These are phyloP conservation scores for Eupsilia transversa DNA, from an alignment of 2,888 invertebrate genomes.

Conservation along the genomic window DNA sequence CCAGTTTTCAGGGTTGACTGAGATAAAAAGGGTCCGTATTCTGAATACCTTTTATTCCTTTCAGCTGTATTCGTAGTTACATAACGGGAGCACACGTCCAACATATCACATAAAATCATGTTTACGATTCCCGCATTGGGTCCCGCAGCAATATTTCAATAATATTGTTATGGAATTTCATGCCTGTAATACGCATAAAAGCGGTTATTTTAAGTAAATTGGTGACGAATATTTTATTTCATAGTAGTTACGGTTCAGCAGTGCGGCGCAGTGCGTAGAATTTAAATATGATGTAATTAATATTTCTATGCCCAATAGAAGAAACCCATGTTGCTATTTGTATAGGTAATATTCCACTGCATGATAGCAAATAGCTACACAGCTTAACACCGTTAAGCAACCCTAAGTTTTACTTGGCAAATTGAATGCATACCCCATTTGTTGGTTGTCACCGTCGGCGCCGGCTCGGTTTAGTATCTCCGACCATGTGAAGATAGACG, in stretches of 20 bases:
- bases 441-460: conserved; percentile 15
- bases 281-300: neutral
- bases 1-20: conserved; percentile 18
- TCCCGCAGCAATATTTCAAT: conserved; percentile 31
- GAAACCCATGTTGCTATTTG: neutral
- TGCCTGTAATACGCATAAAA: conserved; percentile 10
- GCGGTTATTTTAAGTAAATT: conserved; percentile 30
- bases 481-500: conserved; percentile 4
- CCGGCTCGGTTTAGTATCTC: neutral
- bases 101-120: conserved; percentile 51
- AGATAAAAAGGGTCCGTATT: conserved; percentile 22
- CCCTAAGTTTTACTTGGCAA: conserved; percentile 20
- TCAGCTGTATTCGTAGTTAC: conserved; percentile 29
- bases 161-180: conserved; percentile 36
- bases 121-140: conserved; percentile 61
- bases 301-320: neutral
- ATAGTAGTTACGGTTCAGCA: neutral
- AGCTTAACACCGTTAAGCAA: neutral
- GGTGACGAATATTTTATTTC: neutral
- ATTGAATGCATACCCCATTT: conserved; percentile 44
- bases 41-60: conserved; percentile 33
- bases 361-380: neutral
- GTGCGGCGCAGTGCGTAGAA: neutral
- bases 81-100: conserved; percentile 26
- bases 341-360: neutral